These are phyloP conservation scores for Choreutis nemorana DNA, from an alignment of 2,888 invertebrate genomes.

Conservation along the genomic window DNA sequence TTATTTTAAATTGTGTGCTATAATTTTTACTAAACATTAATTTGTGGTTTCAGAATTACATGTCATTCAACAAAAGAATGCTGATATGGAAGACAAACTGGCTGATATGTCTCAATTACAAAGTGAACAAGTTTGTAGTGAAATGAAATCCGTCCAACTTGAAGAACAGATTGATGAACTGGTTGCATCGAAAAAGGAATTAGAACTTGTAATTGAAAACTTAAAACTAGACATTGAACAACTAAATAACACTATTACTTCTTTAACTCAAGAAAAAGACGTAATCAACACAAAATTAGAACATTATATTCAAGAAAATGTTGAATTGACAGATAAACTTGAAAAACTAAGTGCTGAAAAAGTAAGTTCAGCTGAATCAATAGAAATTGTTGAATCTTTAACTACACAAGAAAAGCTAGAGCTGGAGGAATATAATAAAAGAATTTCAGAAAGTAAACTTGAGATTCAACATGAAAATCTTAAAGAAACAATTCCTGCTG, in stretches of 20 bases:
- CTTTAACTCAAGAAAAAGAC: constrained; percentile 67
- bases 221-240: constrained; percentile 62
- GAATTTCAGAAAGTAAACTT: constrained; percentile 30
- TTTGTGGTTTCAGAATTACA: constrained; percentile 51
- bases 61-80: constrained; percentile 68
- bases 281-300: constrained; percentile 69
- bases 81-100: constrained; percentile 67
- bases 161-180: constrained; percentile 78
- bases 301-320: constrained; percentile 75
- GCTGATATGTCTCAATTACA: constrained; percentile 70
- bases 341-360: constrained; percentile 77
- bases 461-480: constrained; percentile 17
- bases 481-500: constrained; percentile 20
- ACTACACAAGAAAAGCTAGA: constrained; percentile 76
- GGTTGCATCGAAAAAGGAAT: constrained; percentile 50
- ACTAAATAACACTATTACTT: constrained; percentile 61
- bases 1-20: not conserved
- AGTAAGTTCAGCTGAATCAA: constrained; percentile 78
- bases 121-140: constrained; percentile 76
- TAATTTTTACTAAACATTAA: not conserved
- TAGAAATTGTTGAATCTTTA: constrained; percentile 76
- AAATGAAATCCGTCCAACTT: constrained; percentile 79
- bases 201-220: constrained; percentile 55
- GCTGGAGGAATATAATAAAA: constrained; percentile 72
- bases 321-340: constrained; percentile 75